Conservation (phyloP, 2,888 invertebrate species). For the Parochlus steinenii region DNA sequence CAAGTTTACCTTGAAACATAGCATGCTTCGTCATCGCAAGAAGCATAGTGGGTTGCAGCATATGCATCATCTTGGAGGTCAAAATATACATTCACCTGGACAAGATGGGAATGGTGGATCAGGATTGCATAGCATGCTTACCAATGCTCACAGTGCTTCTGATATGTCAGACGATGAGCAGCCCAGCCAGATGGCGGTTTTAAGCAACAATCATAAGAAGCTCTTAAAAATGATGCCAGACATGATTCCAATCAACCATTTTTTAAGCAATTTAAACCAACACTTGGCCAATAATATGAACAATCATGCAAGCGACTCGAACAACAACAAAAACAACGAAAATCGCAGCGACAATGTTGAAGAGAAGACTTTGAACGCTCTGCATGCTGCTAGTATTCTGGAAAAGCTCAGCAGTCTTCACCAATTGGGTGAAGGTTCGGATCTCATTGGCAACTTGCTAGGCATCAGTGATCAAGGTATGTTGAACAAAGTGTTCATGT, state of each 20-base stretch:
- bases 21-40: constrained; percentile 84
- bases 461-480: constrained; percentile 75
- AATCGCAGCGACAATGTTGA: constrained; percentile 31
- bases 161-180: constrained; percentile 31
- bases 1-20: constrained; percentile 82
- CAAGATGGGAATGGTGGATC: constrained; percentile 3
- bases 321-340: constrained; percentile 18
- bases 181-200: constrained; percentile 16
- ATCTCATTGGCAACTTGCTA: constrained; percentile 75
- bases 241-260: not conserved
- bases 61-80: not conserved
- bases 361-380: constrained; percentile 27
- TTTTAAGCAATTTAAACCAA: constrained; percentile 1
- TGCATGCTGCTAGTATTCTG: constrained; percentile 26
- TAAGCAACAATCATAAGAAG: constrained; percentile 7
- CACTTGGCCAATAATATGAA: constrained; percentile 27
- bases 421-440: constrained; percentile 39
- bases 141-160: constrained; percentile 23
- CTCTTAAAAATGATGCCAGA: constrained; percentile 9
- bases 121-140: constrained; percentile 10
- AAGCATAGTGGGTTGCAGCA: constrained; percentile 47
- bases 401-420: constrained; percentile 6
- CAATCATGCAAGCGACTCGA: constrained; percentile 32
- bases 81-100: no score
- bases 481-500: constrained; percentile 67